Percentiles rank a stretch among this genome's conserved stretches.
Conservation (phyloP, 2,888 invertebrate genomes). For the Luperina testacea region DNA sequence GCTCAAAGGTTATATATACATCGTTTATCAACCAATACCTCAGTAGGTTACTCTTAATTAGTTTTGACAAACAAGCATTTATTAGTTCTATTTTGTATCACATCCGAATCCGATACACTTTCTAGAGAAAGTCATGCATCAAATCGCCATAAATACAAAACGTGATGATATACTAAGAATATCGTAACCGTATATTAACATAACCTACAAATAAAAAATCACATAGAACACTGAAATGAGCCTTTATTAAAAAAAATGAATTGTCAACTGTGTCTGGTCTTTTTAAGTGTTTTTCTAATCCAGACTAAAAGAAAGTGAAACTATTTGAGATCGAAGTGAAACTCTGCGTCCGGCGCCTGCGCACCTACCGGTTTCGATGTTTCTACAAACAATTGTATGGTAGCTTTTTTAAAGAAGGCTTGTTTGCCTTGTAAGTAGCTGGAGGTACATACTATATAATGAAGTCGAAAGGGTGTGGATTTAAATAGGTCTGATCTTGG, state of each 20-base stretch:
- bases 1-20: background rate
- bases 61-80: conserved; percentile 5
- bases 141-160: conserved; percentile 7
- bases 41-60: background rate
- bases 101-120: conserved; percentile 28
- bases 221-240: conserved; percentile 5
- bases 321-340: conserved; percentile 53
- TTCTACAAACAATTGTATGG: conserved; percentile 35
- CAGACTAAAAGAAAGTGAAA: conserved; percentile 60
- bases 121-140: conserved; percentile 52
- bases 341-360: conserved; percentile 24
- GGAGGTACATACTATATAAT: background rate
- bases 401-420: conserved; percentile 31
- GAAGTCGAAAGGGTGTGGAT: conserved; percentile 1
- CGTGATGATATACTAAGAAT: conserved; percentile 5
- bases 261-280: background rate
- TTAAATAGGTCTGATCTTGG: conserved; percentile 15
- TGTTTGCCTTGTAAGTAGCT: conserved; percentile 24
- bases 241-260: conserved; percentile 15
- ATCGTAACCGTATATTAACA: background rate
- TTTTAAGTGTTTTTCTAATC: conserved; percentile 36
- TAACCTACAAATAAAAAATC: conserved; percentile 31
- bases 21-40: background rate
- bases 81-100: conserved; percentile 3
- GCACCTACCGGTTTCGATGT: conserved; percentile 43